phyloP scores from a whole-genome alignment of 2,888 invertebrate species.

The Odontomyia ornata region DNA sequence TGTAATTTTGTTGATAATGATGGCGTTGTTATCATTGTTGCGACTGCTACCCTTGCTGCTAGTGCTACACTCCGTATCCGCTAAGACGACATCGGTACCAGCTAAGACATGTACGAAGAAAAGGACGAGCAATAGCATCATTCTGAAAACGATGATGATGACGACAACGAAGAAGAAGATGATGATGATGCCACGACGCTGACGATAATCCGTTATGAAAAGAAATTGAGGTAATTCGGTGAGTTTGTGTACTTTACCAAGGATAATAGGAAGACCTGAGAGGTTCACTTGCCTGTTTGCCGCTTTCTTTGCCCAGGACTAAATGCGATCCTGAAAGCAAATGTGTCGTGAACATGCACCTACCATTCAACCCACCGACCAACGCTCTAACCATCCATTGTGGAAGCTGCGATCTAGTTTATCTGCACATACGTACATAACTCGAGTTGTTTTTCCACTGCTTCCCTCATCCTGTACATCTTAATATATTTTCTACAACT shows the following conservation, averaged over 20 bases:
- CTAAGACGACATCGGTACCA: background rate
- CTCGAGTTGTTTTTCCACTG: background rate
- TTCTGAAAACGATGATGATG: background rate
- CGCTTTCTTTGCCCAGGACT: slow-evolving; percentile 2
- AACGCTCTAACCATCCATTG: background rate
- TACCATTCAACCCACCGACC: background rate
- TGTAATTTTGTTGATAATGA: slow-evolving; percentile 25
- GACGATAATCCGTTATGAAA: slow-evolving; percentile 37
- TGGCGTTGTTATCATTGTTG: background rate
- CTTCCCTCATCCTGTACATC: background rate
- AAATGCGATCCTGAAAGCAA: slow-evolving; percentile 17
- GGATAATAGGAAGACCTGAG: slow-evolving; percentile 18
- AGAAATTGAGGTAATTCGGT: slow-evolving; percentile 42
- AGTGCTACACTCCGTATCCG: background rate
- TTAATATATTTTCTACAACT: slow-evolving; percentile 27
- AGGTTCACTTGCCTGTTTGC: slow-evolving; percentile 18
- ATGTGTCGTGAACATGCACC: slow-evolving; percentile 23
- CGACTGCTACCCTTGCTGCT: background rate
- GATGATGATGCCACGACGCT: slow-evolving; percentile 32
- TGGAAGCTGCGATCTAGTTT: background rate
- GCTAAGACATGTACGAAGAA: background rate
- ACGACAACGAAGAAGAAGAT: slow-evolving; percentile 5
- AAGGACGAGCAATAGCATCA: background rate
- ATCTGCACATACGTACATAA: slow-evolving; percentile 21
- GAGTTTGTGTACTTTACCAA: slow-evolving; percentile 29